phyloP scores from a whole-genome alignment of 1,140 invertebrate species.

The Caerostris extrusa region DNA sequence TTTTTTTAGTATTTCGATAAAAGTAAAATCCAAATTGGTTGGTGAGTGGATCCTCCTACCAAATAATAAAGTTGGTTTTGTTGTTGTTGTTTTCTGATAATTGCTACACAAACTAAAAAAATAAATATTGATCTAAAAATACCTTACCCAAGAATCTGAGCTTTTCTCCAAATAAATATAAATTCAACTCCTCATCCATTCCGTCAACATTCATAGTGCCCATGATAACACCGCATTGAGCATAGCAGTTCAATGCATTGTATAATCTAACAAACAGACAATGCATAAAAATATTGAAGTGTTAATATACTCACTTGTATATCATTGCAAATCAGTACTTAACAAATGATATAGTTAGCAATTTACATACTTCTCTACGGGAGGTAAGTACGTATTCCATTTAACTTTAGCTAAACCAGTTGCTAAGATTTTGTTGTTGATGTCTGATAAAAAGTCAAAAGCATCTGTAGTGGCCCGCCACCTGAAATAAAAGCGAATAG shows the following conservation, averaged over 20 bases:
- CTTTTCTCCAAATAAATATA: slow-evolving; percentile 50
- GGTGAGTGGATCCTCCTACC: too few species aligned
- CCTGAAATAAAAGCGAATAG: slow-evolving; percentile 24
- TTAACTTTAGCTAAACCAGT: not conserved
- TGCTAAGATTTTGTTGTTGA: not conserved
- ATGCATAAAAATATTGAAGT: too few species aligned
- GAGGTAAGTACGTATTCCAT: not conserved
- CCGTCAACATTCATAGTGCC: slow-evolving; percentile 14
- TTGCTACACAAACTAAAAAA: not conserved
- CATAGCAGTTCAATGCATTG: slow-evolving; percentile 16
- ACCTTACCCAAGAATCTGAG: slow-evolving; percentile 17
- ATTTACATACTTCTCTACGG: slow-evolving; percentile 31
- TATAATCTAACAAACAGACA: not conserved
- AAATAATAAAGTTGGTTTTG: too few species aligned
- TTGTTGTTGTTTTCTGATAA: too few species aligned
- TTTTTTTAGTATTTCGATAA: too few species aligned
- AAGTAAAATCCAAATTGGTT: too few species aligned
- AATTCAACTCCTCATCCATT: not conserved
- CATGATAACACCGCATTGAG: not conserved
- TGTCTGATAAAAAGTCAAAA: slow-evolving; percentile 41
- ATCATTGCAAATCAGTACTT: too few species aligned
- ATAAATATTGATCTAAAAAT: not conserved
- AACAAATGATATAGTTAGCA: not conserved
- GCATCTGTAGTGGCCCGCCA: slow-evolving; percentile 34
- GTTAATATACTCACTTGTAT: too few species aligned